Conservation (phyloP, 2,113 vertebrate genomes). For the Oreochromis niloticus region DNA sequence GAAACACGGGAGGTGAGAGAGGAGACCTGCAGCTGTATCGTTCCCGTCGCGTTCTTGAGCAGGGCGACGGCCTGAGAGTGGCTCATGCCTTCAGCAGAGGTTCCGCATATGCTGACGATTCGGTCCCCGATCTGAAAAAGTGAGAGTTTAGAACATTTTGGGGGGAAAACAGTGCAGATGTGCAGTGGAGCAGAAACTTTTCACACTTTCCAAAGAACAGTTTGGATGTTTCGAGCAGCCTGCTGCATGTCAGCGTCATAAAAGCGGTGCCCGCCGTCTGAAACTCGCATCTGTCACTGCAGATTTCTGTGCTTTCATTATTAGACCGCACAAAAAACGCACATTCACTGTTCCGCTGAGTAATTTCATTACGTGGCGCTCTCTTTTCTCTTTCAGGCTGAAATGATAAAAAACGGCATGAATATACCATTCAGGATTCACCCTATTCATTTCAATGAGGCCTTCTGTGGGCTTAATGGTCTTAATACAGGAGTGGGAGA, state of each 20-base stretch:
- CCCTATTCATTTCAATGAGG: slow-evolving; percentile 26
- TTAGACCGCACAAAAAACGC: neutral
- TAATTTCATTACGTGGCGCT: neutral
- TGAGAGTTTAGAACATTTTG: neutral
- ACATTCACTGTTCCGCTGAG: neutral
- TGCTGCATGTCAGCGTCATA: neutral
- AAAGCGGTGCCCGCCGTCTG: neutral
- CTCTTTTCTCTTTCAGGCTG: neutral
- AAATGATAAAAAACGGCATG: slow-evolving; percentile 16
- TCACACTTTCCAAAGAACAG: neutral
- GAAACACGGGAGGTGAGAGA: neutral
- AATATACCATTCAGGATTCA: slow-evolving; percentile 20
- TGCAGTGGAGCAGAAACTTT: neutral
- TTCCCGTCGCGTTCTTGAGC: slow-evolving; percentile 86
- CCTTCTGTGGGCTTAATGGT: slow-evolving; percentile 2
- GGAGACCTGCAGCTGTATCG: slow-evolving; percentile 86
- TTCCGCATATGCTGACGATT: slow-evolving; percentile 88
- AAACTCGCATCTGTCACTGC: neutral
- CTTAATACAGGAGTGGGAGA: slow-evolving; percentile 48
- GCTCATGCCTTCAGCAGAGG: slow-evolving; percentile 87
- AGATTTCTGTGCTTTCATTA: neutral
- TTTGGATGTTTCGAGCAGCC: neutral
- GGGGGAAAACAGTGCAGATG: neutral
- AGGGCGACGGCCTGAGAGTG: slow-evolving; percentile 89
- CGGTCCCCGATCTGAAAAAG: slow-evolving; percentile 86